These are phyloP conservation scores for Macrotus californicus DNA, from an alignment of 2,113 vertebrate genomes.

Conservation along the genomic window DNA sequence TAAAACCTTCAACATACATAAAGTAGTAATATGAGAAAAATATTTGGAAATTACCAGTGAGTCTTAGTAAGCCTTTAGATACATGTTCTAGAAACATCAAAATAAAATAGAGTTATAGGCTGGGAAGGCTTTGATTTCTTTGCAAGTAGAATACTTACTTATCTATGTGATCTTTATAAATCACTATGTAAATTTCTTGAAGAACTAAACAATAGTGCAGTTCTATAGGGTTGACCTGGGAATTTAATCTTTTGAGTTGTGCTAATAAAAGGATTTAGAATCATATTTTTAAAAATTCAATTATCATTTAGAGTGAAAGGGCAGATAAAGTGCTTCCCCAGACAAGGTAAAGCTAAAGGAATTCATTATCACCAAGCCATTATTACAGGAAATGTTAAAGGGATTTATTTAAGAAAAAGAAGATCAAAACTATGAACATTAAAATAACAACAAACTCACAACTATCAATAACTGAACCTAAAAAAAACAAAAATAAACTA, in stretches of 20 bases:
- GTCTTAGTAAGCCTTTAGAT: neutral
- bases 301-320: neutral
- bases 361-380: too few species aligned
- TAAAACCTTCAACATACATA: constrained; percentile 13
- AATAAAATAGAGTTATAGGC: neutral
- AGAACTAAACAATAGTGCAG: neutral
- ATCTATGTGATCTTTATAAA: constrained; percentile 44
- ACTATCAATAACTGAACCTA: too few species aligned
- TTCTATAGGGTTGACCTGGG: neutral
- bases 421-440: too few species aligned
- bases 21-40: constrained; percentile 33
- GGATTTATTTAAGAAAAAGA: too few species aligned
- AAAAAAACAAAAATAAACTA: too few species aligned
- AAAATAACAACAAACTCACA: too few species aligned
- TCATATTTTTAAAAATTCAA: neutral
- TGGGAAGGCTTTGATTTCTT: constrained; percentile 9
- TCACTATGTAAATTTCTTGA: neutral
- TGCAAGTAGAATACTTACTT: neutral
- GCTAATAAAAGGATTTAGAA: neutral
- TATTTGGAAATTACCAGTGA: neutral
- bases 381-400: too few species aligned
- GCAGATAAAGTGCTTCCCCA: too few species aligned
- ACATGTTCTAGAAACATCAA: constrained; percentile 33
- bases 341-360: too few species aligned
- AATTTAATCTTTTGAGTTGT: constrained; percentile 3